phyloP scores from a whole-genome alignment of 1,140 invertebrate genomes.

The Amyelois transitella region DNA sequence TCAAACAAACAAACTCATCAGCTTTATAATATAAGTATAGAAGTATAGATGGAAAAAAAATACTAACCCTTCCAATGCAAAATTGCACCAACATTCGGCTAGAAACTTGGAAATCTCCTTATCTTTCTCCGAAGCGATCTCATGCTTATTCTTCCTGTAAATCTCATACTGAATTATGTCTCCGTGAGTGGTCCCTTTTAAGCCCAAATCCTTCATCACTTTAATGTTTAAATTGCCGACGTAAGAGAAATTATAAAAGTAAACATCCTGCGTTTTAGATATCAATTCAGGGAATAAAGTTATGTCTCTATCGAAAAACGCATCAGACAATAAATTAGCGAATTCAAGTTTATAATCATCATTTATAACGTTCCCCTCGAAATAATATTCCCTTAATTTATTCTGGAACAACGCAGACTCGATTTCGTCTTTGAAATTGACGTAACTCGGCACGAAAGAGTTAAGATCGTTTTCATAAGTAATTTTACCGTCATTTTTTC shows the following conservation, averaged over 20 bases:
- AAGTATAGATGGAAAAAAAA: not conserved
- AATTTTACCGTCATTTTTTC: constrained; percentile 33
- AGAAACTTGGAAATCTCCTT: constrained; percentile 53
- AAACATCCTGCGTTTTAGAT: constrained; percentile 41
- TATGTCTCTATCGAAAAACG: constrained; percentile 63
- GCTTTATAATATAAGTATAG: too few relatives aligned
- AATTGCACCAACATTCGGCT: constrained; percentile 80
- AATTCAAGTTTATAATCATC: constrained; percentile 37
- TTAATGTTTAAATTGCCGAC: constrained; percentile 49
- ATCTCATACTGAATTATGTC: constrained; percentile 80
- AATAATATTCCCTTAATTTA: constrained; percentile 68
- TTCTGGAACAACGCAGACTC: constrained; percentile 8
- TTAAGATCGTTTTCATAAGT: constrained; percentile 50
- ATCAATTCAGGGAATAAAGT: constrained; percentile 53
- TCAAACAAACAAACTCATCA: too few relatives aligned
- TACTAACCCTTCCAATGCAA: constrained; percentile 79
- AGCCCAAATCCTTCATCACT: constrained; percentile 34
- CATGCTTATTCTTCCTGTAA: constrained; percentile 58
- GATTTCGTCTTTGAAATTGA: constrained; percentile 20
- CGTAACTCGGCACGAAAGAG: constrained; percentile 48
- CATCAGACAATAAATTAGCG: constrained; percentile 58
- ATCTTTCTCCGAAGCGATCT: constrained; percentile 40
- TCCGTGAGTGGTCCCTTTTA: constrained; percentile 76
- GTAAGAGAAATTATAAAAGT: constrained; percentile 71
- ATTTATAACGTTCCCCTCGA: constrained; percentile 42